Base-by-base conservation (phyloP, 2,888 invertebrate genomes). In the Chalcosyrphus nemorum region DNA sequence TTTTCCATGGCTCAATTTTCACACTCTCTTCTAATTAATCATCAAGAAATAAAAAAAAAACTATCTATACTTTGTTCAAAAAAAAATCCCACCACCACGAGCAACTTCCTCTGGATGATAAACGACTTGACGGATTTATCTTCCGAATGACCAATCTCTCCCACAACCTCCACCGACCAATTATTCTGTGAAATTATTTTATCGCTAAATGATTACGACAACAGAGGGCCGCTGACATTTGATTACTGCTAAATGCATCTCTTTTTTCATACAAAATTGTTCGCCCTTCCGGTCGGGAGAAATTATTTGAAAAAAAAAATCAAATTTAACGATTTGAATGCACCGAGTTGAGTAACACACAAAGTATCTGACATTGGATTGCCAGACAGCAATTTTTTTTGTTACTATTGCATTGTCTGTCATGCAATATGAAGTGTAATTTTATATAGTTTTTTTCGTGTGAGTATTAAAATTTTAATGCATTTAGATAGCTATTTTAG, bases 71-170 rank as follows among this genome's bases (percentile, higher is more conserved):
- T 45, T 45, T 19, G 21, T 9, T 45, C 2, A 15, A 21, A 52
- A 2, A 52, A 32, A 54, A 32, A 3, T 54, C 29, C 52, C 52
- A 54, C 45, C 19, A 11, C 45, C 17, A 41, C 15, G 13, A 19
- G 2, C 15, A 52, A 54, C 52, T 54, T 54, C 52, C 52, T 15
- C 29, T 17, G 52, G 9, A 54, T 17, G 52, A 54, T 54, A 54
- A 54, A 54, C 29, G 29, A 17, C 11, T 4, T 19, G 45, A 45
- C 45, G 17, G 52, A 54, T 29, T 54, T 54, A 54, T 54, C 52
- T 29, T 29, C 13, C 29, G 29, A 54, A 54, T 54, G 29, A 54
- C 52, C 52, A 54, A 29, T 29, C 52, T 29, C 52, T 54, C 52
- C 52, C 52, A 54, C 9, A 54, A 24, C 52, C 9, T 29, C 9